Conservation (phyloP, 1,140 invertebrate species). For the Drosophila biarmipes region DNA sequence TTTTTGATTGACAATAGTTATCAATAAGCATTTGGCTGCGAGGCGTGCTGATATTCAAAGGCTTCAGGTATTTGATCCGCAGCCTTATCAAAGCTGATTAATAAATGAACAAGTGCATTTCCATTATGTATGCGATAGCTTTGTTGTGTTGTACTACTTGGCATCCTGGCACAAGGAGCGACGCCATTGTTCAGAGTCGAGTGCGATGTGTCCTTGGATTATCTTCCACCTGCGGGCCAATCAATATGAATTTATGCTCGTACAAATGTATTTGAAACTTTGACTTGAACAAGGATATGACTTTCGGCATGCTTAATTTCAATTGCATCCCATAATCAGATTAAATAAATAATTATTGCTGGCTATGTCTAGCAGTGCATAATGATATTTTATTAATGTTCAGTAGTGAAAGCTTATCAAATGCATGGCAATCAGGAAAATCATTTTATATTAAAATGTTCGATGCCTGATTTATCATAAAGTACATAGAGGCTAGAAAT, state of each 20-base stretch:
- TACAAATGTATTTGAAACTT: not conserved
- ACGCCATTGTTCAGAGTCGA: conserved; percentile 23
- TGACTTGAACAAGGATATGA: not conserved
- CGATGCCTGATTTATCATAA: not conserved
- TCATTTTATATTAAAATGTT: too few species aligned
- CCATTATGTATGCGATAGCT: conserved; percentile 21
- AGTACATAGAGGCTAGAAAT: too few species aligned
- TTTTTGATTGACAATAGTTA: too few species aligned
- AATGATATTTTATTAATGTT: too few species aligned
- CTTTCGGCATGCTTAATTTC: not conserved
- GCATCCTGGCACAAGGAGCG: conserved; percentile 1
- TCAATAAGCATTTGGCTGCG: not conserved
- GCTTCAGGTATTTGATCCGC: conserved; percentile 60
- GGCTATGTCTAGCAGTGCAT: too few species aligned
- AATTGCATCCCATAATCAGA: not conserved
- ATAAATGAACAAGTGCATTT: conserved; percentile 44
- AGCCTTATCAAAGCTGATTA: conserved; percentile 69
- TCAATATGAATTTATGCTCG: conserved; percentile 21
- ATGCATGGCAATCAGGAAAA: too few species aligned
- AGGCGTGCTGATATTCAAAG: conserved; percentile 45
- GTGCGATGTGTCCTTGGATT: conserved; percentile 32
- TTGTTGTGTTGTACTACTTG: conserved; percentile 38
- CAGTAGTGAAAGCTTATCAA: too few species aligned
- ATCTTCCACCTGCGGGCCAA: conserved; percentile 34
- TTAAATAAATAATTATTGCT: not conserved